Evolutionary conservation across 2,797 vertebrate genomes (phyloP).

Genomic region (Phylloscopus collybita): DNA sequence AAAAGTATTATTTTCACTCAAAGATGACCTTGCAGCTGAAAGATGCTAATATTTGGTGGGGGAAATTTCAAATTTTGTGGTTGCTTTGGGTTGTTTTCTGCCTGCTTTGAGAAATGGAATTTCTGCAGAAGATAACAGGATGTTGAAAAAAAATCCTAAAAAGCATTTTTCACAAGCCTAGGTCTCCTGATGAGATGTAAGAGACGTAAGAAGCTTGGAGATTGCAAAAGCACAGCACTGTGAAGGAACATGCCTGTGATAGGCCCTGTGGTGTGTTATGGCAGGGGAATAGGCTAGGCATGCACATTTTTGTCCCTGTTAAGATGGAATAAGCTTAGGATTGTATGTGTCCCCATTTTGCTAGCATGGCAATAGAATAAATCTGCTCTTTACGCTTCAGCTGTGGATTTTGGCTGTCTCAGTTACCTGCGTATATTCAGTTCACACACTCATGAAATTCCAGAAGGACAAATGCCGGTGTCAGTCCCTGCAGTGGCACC

Average conservation of each 20-base stretch:
- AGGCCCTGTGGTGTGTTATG: neutral
- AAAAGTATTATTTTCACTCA: neutral
- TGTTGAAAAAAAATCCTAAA: neutral
- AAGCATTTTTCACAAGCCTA: neutral
- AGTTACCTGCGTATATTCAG: neutral
- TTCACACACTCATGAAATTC: neutral
- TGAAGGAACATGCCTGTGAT: neutral
- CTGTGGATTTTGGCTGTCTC: neutral
- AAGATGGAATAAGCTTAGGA: neutral
- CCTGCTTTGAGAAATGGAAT: neutral
- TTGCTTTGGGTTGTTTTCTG: neutral
- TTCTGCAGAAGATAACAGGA: neutral
- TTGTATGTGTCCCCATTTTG: neutral
- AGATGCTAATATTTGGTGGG: neutral
- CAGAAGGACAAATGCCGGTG: neutral
- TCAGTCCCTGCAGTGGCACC: neutral
- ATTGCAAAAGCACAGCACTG: neutral
- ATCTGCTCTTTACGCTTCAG: neutral
- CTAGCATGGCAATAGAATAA: rapidly evolving
- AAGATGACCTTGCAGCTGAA: neutral
- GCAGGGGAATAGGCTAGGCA: neutral
- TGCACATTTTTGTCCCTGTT: neutral
- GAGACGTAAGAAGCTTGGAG: neutral
- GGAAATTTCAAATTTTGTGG: neutral
- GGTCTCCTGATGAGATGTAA: neutral